phyloP scores from a whole-genome alignment of 2,113 vertebrate species.

The Podarcis muralis region DNA sequence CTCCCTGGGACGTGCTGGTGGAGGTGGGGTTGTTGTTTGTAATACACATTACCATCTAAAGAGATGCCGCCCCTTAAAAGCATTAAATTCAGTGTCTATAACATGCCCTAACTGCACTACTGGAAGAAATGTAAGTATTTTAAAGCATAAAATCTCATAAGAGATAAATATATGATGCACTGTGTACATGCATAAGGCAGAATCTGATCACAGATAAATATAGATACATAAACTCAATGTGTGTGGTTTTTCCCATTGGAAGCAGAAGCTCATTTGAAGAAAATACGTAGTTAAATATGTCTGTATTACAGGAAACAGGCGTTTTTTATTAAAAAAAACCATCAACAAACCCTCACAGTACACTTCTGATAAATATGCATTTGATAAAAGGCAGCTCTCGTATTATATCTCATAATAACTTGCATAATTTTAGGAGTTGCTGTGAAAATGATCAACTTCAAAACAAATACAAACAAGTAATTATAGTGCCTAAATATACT shows the following conservation, averaged over 20 bases:
- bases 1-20: too few species aligned
- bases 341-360: not conserved
- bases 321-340: not conserved
- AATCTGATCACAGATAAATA: fast-evolving
- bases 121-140: too few species aligned
- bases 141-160: not conserved
- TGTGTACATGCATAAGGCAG: not conserved
- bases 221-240: not conserved
- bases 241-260: not conserved
- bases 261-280: not conserved
- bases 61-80: too few species aligned
- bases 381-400: not conserved
- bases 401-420: not conserved
- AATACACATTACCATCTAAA: too few species aligned
- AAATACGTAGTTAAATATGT: not conserved
- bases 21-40: too few species aligned
- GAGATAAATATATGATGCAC: not conserved
- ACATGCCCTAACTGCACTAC: too few species aligned
- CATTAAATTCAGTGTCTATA: too few species aligned
- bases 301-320: not conserved
- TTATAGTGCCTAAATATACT: constrained; percentile 6
- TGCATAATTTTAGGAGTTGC: not conserved
- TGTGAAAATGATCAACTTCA: constrained; percentile 13
- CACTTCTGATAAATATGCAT: constrained; percentile 17
- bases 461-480: constrained; percentile 20